These are phyloP conservation scores for Heliconius erato DNA, from an alignment of 2,888 invertebrate species.

Conservation along the genomic window DNA sequence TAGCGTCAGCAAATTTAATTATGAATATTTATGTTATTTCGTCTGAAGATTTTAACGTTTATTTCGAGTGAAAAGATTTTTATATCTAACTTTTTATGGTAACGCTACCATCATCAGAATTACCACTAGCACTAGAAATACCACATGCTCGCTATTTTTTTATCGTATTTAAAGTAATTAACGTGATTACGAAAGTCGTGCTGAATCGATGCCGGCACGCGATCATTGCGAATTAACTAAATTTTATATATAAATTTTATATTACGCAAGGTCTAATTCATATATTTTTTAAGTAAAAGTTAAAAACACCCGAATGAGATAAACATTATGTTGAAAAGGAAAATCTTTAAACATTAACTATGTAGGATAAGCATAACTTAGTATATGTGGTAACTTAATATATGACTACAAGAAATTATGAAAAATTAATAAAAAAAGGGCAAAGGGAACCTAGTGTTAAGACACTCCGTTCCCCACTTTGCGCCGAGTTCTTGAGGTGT, in stretches of 20 bases:
- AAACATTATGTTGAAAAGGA: background rate
- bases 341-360: background rate
- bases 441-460: no score
- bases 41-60: background rate
- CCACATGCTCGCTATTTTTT: conserved; percentile 62
- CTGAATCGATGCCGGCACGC: conserved; percentile 61
- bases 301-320: background rate
- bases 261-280: background rate
- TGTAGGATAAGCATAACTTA: background rate
- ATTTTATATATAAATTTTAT: conserved; percentile 26
- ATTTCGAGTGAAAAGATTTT: background rate
- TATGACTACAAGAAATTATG: no score
- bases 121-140: conserved; percentile 54
- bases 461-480: no score
- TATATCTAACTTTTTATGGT: background rate
- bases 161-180: conserved; percentile 68
- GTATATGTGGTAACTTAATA: background rate
- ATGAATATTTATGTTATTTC: background rate
- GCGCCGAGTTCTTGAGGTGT: no score
- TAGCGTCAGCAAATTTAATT: background rate
- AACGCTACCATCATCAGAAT: conserved; percentile 44
- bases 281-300: background rate
- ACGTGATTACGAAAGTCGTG: conserved; percentile 68
- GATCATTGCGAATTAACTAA: conserved; percentile 33
- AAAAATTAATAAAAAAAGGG: no score